Percentiles rank a stretch among this genome's conserved stretches.
Evolutionary conservation across 2,797 vertebrate species (phyloP).

Genomic region (Fistularia commersonii): DNA sequence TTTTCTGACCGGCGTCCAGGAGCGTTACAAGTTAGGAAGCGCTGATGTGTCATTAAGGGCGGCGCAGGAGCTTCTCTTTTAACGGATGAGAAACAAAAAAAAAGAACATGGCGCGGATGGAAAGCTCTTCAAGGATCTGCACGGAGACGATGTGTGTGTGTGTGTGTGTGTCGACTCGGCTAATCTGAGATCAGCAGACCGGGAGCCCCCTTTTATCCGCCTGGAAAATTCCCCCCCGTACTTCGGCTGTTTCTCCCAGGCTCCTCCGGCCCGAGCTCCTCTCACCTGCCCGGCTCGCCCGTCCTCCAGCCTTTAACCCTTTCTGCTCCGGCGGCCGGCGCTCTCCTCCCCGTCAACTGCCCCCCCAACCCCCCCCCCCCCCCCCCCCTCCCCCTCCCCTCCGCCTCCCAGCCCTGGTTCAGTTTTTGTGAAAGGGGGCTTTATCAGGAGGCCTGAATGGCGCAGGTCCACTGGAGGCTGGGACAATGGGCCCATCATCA

Average conservation of each 20-base stretch:
- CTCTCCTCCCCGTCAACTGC: constrained; percentile 63
- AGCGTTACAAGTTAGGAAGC: constrained; percentile 23
- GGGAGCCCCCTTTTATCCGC: constrained; percentile 14
- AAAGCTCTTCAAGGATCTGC: neutral
- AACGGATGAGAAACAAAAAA: neutral
- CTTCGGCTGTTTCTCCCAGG: no score
- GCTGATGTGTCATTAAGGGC: constrained; percentile 32
- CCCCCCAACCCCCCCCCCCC: constrained; percentile 54
- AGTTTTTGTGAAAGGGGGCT: constrained; percentile 64
- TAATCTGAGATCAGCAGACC: constrained; percentile 42
- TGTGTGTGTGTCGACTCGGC: constrained; percentile 10
- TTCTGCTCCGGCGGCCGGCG: constrained; percentile 30
- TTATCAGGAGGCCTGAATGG: constrained; percentile 69
- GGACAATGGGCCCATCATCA: constrained; percentile 73
- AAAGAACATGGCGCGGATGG: neutral
- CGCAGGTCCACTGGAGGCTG: constrained; percentile 61
- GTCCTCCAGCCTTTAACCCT: constrained; percentile 37
- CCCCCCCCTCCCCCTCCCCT: constrained; percentile 41
- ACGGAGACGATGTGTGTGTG: neutral
- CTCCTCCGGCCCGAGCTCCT: constrained; percentile 16
- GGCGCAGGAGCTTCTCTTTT: constrained; percentile 28
- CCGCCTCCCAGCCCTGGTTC: constrained; percentile 19
- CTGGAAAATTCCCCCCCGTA: constrained; percentile 28
- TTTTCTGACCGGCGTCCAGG: constrained; percentile 39
- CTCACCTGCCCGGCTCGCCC: constrained; percentile 22